A percentile compares a stretch with the other conserved stretches of the same genome.
phyloP scores from a whole-genome alignment of 2,797 vertebrate species.

The Clarias pachynema region DNA sequence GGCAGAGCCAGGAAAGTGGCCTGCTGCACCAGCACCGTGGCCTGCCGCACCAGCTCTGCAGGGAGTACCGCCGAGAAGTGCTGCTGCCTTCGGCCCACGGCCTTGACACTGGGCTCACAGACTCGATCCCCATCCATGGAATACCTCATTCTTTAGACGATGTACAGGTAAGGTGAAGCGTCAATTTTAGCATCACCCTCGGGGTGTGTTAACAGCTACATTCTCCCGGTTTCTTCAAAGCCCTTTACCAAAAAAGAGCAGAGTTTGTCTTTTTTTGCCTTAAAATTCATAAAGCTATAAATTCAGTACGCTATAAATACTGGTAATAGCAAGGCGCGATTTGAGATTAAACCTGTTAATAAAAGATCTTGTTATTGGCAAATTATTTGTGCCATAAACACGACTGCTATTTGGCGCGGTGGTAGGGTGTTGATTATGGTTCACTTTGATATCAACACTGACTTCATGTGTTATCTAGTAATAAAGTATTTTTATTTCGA shows the following conservation, averaged over 20 bases:
- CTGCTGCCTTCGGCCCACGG: slow-evolving; percentile 93
- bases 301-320: not conserved
- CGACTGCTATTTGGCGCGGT: not conserved
- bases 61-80: slow-evolving; percentile 96
- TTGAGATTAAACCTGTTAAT: not conserved
- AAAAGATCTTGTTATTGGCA: slow-evolving; percentile 3
- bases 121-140: slow-evolving; percentile 91
- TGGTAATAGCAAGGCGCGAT: not conserved
- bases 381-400: slow-evolving; percentile 15
- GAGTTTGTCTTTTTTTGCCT: not conserved
- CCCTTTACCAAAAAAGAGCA: not conserved
- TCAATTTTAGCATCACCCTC: not conserved
- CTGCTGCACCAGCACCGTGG: slow-evolving; percentile 94
- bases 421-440: not conserved
- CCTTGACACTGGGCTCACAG: slow-evolving; percentile 90
- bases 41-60: slow-evolving; percentile 93
- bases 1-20: slow-evolving; percentile 92
- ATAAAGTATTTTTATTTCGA: not conserved
- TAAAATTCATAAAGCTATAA: not conserved
- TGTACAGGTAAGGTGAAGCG: slow-evolving; percentile 85
- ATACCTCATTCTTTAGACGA: slow-evolving; percentile 98
- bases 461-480: not conserved
- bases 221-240: not conserved
- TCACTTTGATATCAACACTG: not conserved
- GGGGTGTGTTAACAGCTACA: slow-evolving; percentile 4